A percentile compares a stretch with the other conserved stretches of the same genome.
phyloP scores from a whole-genome alignment of 2,797 vertebrate species.

The Anisognathus igniventris region DNA sequence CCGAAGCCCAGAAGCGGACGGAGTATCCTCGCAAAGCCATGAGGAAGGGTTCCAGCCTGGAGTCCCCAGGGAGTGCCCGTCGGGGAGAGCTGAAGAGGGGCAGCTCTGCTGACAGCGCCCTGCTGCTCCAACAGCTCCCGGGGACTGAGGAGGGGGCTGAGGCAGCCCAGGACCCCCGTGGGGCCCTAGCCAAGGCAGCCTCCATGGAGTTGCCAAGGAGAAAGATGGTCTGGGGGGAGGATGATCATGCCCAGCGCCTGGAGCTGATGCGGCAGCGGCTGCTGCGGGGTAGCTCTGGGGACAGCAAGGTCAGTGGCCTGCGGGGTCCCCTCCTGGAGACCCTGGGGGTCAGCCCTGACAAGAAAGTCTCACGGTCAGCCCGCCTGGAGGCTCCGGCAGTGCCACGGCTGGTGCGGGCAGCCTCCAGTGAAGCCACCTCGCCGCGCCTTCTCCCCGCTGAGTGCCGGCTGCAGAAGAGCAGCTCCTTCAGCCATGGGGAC shows the following conservation, averaged over 20 bases:
- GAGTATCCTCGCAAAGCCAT: slow-evolving; percentile 80
- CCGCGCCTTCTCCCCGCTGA: slow-evolving; percentile 78
- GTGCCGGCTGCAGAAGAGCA: slow-evolving; percentile 88
- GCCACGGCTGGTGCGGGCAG: slow-evolving; percentile 84
- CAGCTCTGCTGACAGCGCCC: slow-evolving; percentile 90
- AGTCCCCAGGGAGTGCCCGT: slow-evolving; percentile 73
- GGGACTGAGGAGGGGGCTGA: slow-evolving; percentile 84
- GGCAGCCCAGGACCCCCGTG: slow-evolving; percentile 81
- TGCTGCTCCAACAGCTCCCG: slow-evolving; percentile 78
- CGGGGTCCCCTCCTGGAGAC: slow-evolving; percentile 94
- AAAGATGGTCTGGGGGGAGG: slow-evolving; percentile 82
- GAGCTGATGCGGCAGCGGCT: slow-evolving; percentile 93
- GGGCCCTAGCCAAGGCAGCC: slow-evolving; percentile 82
- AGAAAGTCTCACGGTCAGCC: slow-evolving; percentile 72
- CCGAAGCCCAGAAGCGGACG: slow-evolving; percentile 69
- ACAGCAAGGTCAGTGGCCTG: slow-evolving; percentile 93
- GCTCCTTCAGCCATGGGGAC: slow-evolving; percentile 95
- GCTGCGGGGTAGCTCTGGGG: slow-evolving; percentile 83
- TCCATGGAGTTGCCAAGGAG: slow-evolving; percentile 64
- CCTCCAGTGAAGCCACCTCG: slow-evolving; percentile 87
- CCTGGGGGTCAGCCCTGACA: slow-evolving; percentile 81
- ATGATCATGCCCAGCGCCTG: slow-evolving; percentile 90
- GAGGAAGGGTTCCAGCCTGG: slow-evolving; percentile 86
- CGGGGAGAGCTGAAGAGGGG: slow-evolving; percentile 88
- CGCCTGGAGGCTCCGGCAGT: slow-evolving; percentile 57